Evolutionary conservation across 2,797 vertebrate genomes (phyloP).

Genomic region (Siniperca undulata): DNA sequence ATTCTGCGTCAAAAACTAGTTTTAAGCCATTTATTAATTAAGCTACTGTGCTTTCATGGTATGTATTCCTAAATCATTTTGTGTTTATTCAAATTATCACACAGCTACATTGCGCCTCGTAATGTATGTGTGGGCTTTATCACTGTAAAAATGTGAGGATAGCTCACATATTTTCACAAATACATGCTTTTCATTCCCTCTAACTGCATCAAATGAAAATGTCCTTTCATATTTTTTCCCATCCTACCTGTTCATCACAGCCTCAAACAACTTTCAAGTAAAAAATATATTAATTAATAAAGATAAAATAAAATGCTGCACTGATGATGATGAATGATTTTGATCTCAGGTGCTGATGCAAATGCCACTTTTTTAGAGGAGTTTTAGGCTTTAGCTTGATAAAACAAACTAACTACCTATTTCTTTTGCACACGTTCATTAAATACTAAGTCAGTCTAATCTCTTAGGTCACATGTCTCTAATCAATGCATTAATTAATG

Average conservation of each 20-base stretch:
- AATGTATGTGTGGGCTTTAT: not conserved
- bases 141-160: not conserved
- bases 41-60: not conserved
- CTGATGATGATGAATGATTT: not conserved
- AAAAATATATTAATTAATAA: not conserved
- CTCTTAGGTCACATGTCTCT: slow-evolving; percentile 4
- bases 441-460: slow-evolving; percentile 14
- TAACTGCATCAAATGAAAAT: slow-evolving; percentile 2
- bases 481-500: slow-evolving; percentile 16
- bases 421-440: not conserved
- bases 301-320: not conserved
- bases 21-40: not conserved
- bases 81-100: not conserved
- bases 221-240: not conserved
- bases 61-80: not conserved
- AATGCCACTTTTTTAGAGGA: not conserved
- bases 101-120: not conserved
- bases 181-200: not conserved
- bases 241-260: not conserved
- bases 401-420: slow-evolving; percentile 4
- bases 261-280: not conserved
- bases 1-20: not conserved
- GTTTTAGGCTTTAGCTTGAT: not conserved
- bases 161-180: not conserved
- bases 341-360: slow-evolving; percentile 9